Conservation (phyloP, 2,888 invertebrate genomes). For the Hofmannophila pseudospretella region DNA sequence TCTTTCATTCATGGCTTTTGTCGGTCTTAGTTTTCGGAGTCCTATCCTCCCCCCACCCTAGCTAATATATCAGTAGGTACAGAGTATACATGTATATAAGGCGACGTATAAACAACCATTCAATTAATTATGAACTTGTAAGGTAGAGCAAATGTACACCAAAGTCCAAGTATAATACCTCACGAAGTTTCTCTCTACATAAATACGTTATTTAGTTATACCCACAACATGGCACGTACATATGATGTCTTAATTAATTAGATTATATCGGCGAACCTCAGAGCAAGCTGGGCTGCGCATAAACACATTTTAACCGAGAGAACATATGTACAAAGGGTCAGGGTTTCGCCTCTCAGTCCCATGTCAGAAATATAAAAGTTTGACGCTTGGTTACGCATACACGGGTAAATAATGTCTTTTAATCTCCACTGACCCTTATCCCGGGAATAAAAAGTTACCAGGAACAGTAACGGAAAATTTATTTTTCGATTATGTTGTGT, state of each 20-base stretch:
- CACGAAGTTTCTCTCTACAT: neutral
- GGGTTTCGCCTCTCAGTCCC: conserved; percentile 36
- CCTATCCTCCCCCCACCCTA: no score
- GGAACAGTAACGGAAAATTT: conserved; percentile 49
- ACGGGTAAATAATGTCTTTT: conserved; percentile 69
- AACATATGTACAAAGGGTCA: conserved; percentile 42
- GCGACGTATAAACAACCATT: no score
- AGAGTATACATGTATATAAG: no score
- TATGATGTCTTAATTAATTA: conserved; percentile 22
- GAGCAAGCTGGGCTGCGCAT: conserved; percentile 29
- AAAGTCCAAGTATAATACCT: neutral
- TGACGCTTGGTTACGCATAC: conserved; percentile 54
- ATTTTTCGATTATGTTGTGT: conserved; percentile 62
- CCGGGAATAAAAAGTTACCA: conserved; percentile 52
- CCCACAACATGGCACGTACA: conserved; percentile 10
- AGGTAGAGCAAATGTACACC: no score
- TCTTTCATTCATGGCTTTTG: no score
- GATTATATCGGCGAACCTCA: conserved; percentile 16
- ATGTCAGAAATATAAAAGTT: conserved; percentile 66
- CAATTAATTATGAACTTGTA: no score
- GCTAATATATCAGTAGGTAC: no score
- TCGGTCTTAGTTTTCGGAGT: no score
- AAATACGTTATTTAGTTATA: conserved; percentile 1
- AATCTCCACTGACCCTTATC: conserved; percentile 64
- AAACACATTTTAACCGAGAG: conserved; percentile 36